Conservation (phyloP, 2,888 invertebrate species). For the Watsonalla cultraria region DNA sequence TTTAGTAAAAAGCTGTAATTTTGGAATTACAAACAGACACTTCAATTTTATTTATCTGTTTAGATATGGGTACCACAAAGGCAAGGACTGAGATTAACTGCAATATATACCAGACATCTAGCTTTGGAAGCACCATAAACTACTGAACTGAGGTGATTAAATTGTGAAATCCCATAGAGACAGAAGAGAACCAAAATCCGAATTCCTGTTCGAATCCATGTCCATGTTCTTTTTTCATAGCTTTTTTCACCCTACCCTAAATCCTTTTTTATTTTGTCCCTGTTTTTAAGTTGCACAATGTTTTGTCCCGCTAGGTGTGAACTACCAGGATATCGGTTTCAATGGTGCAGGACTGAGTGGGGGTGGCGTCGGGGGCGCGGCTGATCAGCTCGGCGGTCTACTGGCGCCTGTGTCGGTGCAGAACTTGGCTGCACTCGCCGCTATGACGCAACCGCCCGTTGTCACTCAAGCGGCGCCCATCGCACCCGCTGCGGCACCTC, state of each 20-base stretch:
- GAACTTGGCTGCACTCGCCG: slow-evolving; percentile 93
- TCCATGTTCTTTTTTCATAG: too few species aligned
- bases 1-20: too few species aligned
- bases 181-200: too few species aligned
- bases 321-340: slow-evolving; percentile 76
- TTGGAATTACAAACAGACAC: too few species aligned
- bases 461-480: slow-evolving; percentile 75
- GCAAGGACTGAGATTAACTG: too few species aligned
- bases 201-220: too few species aligned
- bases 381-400: slow-evolving; percentile 93
- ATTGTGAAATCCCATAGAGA: too few species aligned
- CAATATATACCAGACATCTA: too few species aligned
- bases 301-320: slow-evolving; percentile 50
- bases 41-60: too few species aligned
- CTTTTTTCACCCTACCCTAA: slow-evolving; percentile 1
- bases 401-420: slow-evolving; percentile 92
- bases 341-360: slow-evolving; percentile 73
- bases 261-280: slow-evolving; percentile 6
- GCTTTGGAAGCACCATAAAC: too few species aligned
- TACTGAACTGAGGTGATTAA: too few species aligned
- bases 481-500: slow-evolving; percentile 57
- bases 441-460: slow-evolving; percentile 83
- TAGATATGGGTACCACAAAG: too few species aligned
- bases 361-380: slow-evolving; percentile 78
- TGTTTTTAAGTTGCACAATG: slow-evolving; percentile 10